Base-by-base conservation (phyloP, 2,797 vertebrate genomes). In the Melanotaenia parkinsoni region DNA sequence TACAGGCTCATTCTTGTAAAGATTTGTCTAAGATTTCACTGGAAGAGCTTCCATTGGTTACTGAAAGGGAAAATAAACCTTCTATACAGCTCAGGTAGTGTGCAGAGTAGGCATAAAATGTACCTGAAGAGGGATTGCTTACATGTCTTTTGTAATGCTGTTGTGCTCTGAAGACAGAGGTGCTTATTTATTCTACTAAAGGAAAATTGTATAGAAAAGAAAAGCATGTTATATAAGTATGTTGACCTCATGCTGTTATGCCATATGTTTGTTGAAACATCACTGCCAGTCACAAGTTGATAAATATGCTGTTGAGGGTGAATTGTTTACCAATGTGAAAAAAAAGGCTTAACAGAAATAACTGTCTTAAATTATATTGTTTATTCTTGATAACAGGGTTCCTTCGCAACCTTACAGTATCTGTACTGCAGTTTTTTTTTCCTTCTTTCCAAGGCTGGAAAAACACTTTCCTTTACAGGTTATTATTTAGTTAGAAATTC, bases 1-100 rank as follows among this genome's bases (percentile, higher is more conserved):
- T 14, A 32, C 18, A 30, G 2, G 37, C 37, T 45, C 13, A 0
- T n/a, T 51, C 35, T 54, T 64, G 33, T 0, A 18, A 10, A 63
- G 16, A 28, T 66, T 63, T 0, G 6, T 79, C 61, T 78, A 63
- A 77, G 70, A 74, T 87, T 88, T 85, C 86, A 83, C 32, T 8
- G 53, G 16, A 40, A 40, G 54, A 32, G 40, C 65, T 58, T 58
- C 54, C 26, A 30, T 54, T 8, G 3, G 40, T 63, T 32, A 59
- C 32, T 72, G 59, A 69, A 40, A 64, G 62, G 26, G 32, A 32
- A 67, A 51, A 72, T 69, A 66, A 72, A 80, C 73, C 32, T 61
- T 70, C 73, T 60, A 12, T 74, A 43, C 59, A 64, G 38, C 75
- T 16, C 14, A 8, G 61, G 70, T 61, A 80, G 70, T 80, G 45